Base-by-base conservation (phyloP, 2,797 vertebrate genomes). In the Malacoctenus gilli region DNA sequence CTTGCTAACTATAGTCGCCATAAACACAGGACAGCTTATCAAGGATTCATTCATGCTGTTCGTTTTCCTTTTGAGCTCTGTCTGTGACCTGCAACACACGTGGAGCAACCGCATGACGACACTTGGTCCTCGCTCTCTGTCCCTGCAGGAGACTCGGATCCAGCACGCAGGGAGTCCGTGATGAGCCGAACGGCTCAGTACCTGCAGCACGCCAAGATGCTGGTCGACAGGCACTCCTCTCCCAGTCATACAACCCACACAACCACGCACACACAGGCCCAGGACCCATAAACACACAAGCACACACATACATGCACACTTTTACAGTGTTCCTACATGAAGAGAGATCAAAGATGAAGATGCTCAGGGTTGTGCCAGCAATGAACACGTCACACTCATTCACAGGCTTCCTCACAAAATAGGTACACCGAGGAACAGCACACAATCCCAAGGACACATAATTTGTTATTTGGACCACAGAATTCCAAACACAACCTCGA, bases 121-220 rank as follows among this genome's bases (percentile, higher is more conserved):
- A 5, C 1, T 9, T 28, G 9, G 9, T 28, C 4, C 5, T 28
- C n/a, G n/a, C 25, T 28, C 9, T 6, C 6, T 28, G 8, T 70
- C 15, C n/a, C 16, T 65, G 8, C 59, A 96, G 95, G 88, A 50
- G 95, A 96, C 47, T 88, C 86, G 0, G 91, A 91, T 48, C 79
- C 87, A 0, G 77, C 82, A 9, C 91, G 93, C 22, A 86, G 82
- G 57, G 93, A 94, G 43, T 89, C 90, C 0, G 93, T 95, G 66
- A 94, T 93, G 81, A 94, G 89, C 74, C 89, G 89, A 73, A 94
- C 92, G 0, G 93, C 93, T 0, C 89, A 94, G 78, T 95, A 94
- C 50, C 85, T 96, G 32, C 87, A 91, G 59, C 91, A 94, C 5
- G 91, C 92, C 0, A 94, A 96, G 77, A 88, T 87, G 65, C 79